A percentile compares a stretch with the other conserved stretches of the same genome.
These are phyloP conservation scores for Mongoloraphidia duomilia DNA, from an alignment of 2,888 invertebrate genomes.

Conservation along the genomic window DNA sequence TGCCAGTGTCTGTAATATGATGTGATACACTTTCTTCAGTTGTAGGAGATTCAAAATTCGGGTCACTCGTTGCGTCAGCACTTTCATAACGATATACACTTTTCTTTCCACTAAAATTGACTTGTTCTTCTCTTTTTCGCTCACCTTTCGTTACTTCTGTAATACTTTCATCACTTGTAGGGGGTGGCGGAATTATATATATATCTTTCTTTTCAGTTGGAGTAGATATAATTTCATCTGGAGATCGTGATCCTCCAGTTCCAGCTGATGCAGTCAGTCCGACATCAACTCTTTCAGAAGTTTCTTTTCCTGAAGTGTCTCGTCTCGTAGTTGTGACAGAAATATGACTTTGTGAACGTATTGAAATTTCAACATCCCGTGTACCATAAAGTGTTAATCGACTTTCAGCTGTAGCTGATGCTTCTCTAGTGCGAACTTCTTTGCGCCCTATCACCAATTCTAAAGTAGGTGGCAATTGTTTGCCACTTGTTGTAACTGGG, in stretches of 20 bases:
- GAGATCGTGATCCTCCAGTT: slow-evolving; percentile 22
- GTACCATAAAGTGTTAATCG: slow-evolving; percentile 35
- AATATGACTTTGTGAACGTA: slow-evolving; percentile 37
- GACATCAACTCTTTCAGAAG: slow-evolving; percentile 32
- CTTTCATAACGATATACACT: slow-evolving; percentile 35
- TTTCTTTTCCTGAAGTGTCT: slow-evolving; percentile 30
- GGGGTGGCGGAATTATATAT: slow-evolving; percentile 27
- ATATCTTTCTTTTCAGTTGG: slow-evolving; percentile 21
- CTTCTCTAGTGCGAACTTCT: slow-evolving; percentile 35
- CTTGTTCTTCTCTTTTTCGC: slow-evolving; percentile 33
- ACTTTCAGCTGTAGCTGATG: slow-evolving; percentile 36
- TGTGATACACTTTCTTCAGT: slow-evolving; percentile 37
- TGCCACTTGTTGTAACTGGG: slow-evolving; percentile 14
- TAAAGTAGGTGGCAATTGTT: slow-evolving; percentile 25
- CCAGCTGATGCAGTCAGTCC: slow-evolving; percentile 31
- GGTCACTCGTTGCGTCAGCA: slow-evolving; percentile 21
- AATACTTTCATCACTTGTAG: slow-evolving; percentile 16
- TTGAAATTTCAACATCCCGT: slow-evolving; percentile 39
- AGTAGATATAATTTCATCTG: slow-evolving; percentile 16
- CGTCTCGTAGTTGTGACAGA: slow-evolving; percentile 32
- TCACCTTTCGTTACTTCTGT: slow-evolving; percentile 20
- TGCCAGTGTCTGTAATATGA: slow-evolving; percentile 38
- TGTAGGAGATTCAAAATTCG: slow-evolving; percentile 26
- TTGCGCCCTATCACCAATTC: slow-evolving; percentile 37
- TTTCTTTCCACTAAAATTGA: slow-evolving; percentile 35